Percentiles rank a stretch among this genome's conserved stretches.
Evolutionary conservation across 2,113 vertebrate genomes (phyloP).

Genomic region (Mirza zaza): DNA sequence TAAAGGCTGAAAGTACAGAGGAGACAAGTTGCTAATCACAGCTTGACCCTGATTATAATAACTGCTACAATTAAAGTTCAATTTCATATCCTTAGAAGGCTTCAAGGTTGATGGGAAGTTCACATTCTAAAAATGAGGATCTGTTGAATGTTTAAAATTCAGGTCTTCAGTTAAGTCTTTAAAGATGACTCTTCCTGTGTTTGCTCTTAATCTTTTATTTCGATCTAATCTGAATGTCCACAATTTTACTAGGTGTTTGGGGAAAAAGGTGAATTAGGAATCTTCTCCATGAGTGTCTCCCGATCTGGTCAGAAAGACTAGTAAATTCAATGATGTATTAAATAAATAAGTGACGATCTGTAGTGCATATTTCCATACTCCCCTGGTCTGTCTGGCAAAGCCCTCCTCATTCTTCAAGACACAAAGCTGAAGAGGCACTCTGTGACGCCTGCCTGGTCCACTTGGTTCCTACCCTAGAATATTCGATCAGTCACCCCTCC

Average conservation of each 20-base stretch:
- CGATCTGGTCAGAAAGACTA: background rate
- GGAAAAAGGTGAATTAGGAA: background rate
- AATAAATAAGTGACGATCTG: too few species aligned
- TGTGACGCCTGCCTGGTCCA: background rate
- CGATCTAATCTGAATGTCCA: background rate
- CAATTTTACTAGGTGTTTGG: background rate
- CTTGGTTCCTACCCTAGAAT: background rate
- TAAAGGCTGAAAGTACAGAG: background rate
- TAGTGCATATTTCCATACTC: background rate
- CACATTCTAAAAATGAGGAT: background rate
- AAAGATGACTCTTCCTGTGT: background rate
- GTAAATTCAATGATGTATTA: background rate
- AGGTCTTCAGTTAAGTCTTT: background rate
- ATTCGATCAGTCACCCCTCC: background rate
- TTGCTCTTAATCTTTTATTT: background rate
- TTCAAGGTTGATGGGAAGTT: background rate
- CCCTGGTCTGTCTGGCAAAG: background rate
- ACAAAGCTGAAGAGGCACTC: background rate
- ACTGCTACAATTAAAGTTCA: background rate
- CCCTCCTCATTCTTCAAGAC: background rate
- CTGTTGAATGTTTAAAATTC: background rate
- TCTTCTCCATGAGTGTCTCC: background rate
- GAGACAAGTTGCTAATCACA: background rate
- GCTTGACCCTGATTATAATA: background rate
- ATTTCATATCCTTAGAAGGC: background rate